Evolutionary conservation across 1,140 invertebrate species (phyloP), one percentile per base, ranked within the genome.

Genomic region (Habropoda laboriosa): DNA sequence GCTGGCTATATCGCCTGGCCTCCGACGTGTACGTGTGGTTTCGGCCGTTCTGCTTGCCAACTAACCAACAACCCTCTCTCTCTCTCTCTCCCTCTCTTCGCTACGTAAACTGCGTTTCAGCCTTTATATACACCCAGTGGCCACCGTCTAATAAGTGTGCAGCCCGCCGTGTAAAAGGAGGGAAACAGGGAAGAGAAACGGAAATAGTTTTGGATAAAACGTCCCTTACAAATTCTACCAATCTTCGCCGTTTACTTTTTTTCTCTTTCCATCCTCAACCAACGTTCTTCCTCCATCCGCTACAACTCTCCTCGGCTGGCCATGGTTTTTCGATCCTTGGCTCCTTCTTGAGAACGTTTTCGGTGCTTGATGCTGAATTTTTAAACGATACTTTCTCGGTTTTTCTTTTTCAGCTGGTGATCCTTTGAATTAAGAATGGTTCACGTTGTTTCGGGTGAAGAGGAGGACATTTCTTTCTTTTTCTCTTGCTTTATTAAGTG

Each of bases 71-170:
- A 18, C 40, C 78, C 18, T 42, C 40, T 12, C 0, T 8, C 18
- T n/a, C n/a, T n/a, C 30, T 7, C 32, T 5, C 60, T 24, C 6
- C 21, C 13, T 16, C 8, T 16, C 10, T 18, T 2, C 21, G 13
- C 4, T 2, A 24, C 61, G 58, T 79, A 85, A 86, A 85, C 79
- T 77, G 79, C 70, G 74, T 74, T 86, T 79, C 76, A 47, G 30
- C 67, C 61, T 68, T 61, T 60, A 61, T 60, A 68, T 47, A n/a
- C n/a, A n/a, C n/a, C n/a, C n/a, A n/a, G n/a, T n/a, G 18, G 67
- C 64, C 74, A 58, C 55, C 40, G 64, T 79, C 57, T 72, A 79
- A 79, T 73, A 79, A 79, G 76, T 30, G 76, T 30, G 58, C 47
- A 63, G n/a, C 57, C 13, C 38, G n/a, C 21, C 68, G 57, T 73